Conservation (phyloP, 92 coral and sea anemone genomes). For the Heliopora coerulea region DNA sequence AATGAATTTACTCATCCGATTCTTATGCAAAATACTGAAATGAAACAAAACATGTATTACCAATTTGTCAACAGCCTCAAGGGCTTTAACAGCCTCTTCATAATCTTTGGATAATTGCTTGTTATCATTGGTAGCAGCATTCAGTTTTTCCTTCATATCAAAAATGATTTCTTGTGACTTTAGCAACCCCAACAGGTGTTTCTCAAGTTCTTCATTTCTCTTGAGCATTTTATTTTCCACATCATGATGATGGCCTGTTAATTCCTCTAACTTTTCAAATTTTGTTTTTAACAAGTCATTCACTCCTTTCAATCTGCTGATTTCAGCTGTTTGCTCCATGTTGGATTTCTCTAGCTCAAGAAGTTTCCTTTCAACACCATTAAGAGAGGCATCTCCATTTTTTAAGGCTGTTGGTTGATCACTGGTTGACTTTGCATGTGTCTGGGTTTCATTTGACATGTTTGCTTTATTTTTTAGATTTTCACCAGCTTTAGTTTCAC, state of each 20-base stretch:
- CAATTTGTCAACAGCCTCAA: conserved; percentile 99
- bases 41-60: conserved; percentile 63
- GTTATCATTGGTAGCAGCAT: conserved; percentile 67
- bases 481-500: not conserved
- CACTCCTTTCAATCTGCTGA: not conserved
- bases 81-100: conserved; percentile 92
- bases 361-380: conserved; percentile 48
- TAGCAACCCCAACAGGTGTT: conserved; percentile 29
- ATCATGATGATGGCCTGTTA: conserved; percentile 13
- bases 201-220: conserved; percentile 37
- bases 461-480: not conserved
- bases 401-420: not conserved
- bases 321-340: conserved; percentile 58
- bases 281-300: conserved; percentile 21
- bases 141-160: conserved; percentile 81
- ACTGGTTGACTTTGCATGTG: not conserved
- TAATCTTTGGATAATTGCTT: conserved; percentile 74
- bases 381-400: not conserved
- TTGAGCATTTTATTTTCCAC: conserved; percentile 28
- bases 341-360: conserved; percentile 43
- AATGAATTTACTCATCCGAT: too few relatives aligned
- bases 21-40: too few relatives aligned
- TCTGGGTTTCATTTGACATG: not conserved
- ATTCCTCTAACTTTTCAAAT: conserved; percentile 22
- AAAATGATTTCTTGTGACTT: conserved; percentile 66